Percentiles rank a stretch among this genome's conserved stretches.
Evolutionary conservation across 2,797 vertebrate species (phyloP).

Genomic region (Eremophila alpestris): DNA sequence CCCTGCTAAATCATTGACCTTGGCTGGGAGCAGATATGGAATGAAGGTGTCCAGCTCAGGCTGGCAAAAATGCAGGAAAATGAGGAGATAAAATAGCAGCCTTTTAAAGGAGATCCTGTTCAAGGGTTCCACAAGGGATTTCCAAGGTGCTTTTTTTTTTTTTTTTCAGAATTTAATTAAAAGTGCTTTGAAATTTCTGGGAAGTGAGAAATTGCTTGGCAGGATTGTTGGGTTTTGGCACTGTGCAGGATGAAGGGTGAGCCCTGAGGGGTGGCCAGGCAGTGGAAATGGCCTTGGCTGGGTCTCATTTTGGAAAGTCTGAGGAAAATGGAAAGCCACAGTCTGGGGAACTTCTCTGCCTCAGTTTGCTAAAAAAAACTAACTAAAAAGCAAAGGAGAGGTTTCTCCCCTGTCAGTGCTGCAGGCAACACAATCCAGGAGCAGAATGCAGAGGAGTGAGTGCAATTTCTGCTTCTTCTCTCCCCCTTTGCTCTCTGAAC

Average conservation of each 20-base stretch:
- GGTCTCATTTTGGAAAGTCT: not conserved
- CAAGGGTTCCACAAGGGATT: not conserved
- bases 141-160: not conserved
- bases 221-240: not conserved
- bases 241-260: not conserved
- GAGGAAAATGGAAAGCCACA: not conserved
- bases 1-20: not conserved
- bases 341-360: no score
- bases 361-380: no score
- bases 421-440: not conserved
- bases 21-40: not conserved
- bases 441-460: not conserved
- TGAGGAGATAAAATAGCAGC: not conserved
- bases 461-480: not conserved
- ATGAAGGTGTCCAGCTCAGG: fast-evolving
- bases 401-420: no score
- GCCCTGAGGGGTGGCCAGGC: not conserved
- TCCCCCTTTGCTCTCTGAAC: not conserved
- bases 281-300: not conserved
- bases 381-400: no score
- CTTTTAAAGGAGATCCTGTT: not conserved
- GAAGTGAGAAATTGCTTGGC: not conserved
- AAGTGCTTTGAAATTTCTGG: not conserved
- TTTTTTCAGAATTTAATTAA: not conserved
- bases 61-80: not conserved